Base-by-base conservation (phyloP, 37 sponge, comb jelly and placozoan genomes). In the Petrosia ficiformis region DNA sequence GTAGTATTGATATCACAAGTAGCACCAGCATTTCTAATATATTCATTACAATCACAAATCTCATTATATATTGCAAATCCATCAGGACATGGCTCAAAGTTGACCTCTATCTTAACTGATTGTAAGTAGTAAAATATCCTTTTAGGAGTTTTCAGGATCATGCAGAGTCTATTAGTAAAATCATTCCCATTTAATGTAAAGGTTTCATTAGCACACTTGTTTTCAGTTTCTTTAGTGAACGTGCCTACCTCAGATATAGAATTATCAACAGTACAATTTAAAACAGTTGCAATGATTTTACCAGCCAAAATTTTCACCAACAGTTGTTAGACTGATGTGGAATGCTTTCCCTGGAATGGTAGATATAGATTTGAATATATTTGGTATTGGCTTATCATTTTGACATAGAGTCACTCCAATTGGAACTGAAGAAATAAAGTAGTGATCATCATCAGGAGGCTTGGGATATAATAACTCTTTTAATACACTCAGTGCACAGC, bases 11-110 rank as follows among this genome's bases (percentile, higher is more conserved):
- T n/a, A 61, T 61, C n/a, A 29, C 63, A 61, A 5, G 26, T 22
- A 6, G 28, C 63, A 61, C 28, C n/a, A 48, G 54, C 54, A 14
- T 61, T n/a, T n/a, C 25, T n/a, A 11, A 61, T 26, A 5, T 61
- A n/a, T 11, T 22, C n/a, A 61, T 11, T 26, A 29, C 63, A 61
- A n/a, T 22, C 63, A 61, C 63, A 61, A n/a, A 61, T 61, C 63
- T 29, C 26, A 26, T 11, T 29, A 26, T 61, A 6, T 26, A 29
- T 61, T 24, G 54, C 14, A 8, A 26, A 26, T 24, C 11, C 28
- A 26, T 22, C 63, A 61, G n/a, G n/a, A 26, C 14, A 5, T 61
- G 28, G 28, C n/a, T 24, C 28, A 61, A 24, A 48, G 10, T 10
- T 10, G 10, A 48, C 14, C 10, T 19, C 16, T 19, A 16, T 48